Base-by-base conservation (phyloP, 2,797 vertebrate genomes). In the Tympanoctomys barrerae region DNA sequence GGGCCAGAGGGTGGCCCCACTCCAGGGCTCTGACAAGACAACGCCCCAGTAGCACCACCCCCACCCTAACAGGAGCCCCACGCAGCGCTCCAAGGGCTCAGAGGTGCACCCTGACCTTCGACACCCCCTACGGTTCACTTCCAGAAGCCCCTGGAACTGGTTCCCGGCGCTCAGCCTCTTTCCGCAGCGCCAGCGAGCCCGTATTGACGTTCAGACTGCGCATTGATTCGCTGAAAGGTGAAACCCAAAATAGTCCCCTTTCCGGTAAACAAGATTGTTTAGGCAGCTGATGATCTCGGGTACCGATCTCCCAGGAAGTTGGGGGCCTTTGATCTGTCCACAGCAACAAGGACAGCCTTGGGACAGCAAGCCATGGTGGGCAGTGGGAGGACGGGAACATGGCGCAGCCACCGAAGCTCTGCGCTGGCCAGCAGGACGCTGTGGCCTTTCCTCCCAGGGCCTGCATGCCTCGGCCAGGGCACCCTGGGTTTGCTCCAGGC, bases 261-360 rank as follows among this genome's bases (percentile, higher is more conserved):
- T 71, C 96, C 54, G 1, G 89, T 79, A 96, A 96, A 71, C 57
- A 19, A 89, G 36, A 61, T 84, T 87, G 94, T 90, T 94, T 77
- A 12, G 75, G 90, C 84, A 94, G 84, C 89, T 36, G 3, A 14
- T 36, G 3, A 14, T 87, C 92, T 31, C 92, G 2, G 1, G 49
- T 42, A 88, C 12, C 64, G 5, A 39, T 52, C 83, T 88, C 96
- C 59, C 94, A 1, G 1, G 93, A 75, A 73, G 77, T 42, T 0
- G 5, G 21, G 90, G n/a, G 46, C 0, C 57, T 95, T 75, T 1
- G 42, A 21, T 52, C 46, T 2, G 0, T 39, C 39, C 73, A 9
- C 13, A 61, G 7, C 87, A 3, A 7, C 46, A 36, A 79, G 85
- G 81, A 10, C 36, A 16, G 64, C 83, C 21, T 46, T 4, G 7